Conservation (phyloP, 30 jellyfish, hydroid and myxozoan species). For the Nemopilema nomurai region DNA sequence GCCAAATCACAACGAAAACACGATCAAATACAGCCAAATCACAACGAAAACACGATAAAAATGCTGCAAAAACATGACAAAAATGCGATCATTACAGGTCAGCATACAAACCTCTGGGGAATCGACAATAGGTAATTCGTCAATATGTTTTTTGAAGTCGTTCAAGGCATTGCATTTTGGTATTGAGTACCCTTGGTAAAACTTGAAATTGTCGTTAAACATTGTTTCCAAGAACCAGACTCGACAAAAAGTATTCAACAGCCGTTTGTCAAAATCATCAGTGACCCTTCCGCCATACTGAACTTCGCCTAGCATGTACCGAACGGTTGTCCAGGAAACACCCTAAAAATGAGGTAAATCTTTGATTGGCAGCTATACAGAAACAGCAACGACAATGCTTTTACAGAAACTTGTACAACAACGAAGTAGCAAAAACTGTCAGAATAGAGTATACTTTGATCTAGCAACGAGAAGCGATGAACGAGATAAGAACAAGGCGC, state of each 20-base stretch:
- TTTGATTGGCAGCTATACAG: no score
- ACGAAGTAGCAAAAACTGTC: no score
- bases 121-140: constrained; percentile 77
- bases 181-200: constrained; percentile 80
- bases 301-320: constrained; percentile 93
- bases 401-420: no score
- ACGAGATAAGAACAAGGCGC: no score
- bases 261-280: constrained; percentile 80
- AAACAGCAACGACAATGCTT: no score
- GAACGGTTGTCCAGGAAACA: constrained; percentile 91
- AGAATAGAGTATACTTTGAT: no score
- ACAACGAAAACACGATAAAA: background rate
- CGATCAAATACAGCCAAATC: background rate
- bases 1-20: no score
- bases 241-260: constrained; percentile 75
- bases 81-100: background rate
- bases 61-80: background rate
- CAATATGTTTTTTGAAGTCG: constrained; percentile 66
- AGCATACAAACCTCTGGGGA: constrained; percentile 75
- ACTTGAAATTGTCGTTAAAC: constrained; percentile 71
- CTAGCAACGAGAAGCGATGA: no score
- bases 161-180: constrained; percentile 74
- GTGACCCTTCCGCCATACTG: constrained; percentile 95
- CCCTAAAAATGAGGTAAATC: constrained; percentile 47
- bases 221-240: constrained; percentile 85